Evolutionary conservation across 2,113 vertebrate species (phyloP).

Genomic region (Tachycineta bicolor): DNA sequence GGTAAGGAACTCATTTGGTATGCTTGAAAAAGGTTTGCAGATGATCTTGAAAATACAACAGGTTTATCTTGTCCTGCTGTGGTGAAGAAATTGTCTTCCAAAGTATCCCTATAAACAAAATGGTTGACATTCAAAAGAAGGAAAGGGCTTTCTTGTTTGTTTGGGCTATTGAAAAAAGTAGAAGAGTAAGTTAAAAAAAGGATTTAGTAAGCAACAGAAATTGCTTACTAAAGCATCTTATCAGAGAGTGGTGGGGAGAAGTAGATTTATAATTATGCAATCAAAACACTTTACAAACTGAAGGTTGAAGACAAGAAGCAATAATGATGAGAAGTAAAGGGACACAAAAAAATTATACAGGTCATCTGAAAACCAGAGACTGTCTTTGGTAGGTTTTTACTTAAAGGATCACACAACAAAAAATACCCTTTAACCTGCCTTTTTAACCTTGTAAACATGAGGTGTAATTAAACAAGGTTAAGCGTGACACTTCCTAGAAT

Average conservation of each 20-base stretch:
- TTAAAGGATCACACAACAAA: background rate
- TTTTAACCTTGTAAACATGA: background rate
- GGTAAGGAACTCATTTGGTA: background rate
- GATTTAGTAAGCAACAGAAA: background rate
- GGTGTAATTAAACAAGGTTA: background rate
- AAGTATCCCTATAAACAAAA: background rate
- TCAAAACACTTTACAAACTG: background rate
- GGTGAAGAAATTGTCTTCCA: background rate
- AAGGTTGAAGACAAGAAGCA: background rate
- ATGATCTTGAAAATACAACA: background rate
- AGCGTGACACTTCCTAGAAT: background rate
- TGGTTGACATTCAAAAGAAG: background rate
- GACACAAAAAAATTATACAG: background rate
- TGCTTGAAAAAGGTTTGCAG: conserved; percentile 18
- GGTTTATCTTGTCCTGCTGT: background rate
- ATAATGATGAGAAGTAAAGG: background rate
- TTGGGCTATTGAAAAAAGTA: background rate
- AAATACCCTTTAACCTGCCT: background rate
- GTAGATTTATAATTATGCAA: background rate
- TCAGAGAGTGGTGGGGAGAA: background rate
- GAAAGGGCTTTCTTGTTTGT: background rate
- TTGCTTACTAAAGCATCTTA: background rate
- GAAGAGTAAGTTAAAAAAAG: background rate
- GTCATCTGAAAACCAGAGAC: background rate
- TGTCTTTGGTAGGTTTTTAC: background rate